A percentile compares a stretch with the other conserved stretches of the same genome.
These are phyloP conservation scores for Petrolisthes manimaculis DNA, from an alignment of 2,888 invertebrate species.

Conservation along the genomic window DNA sequence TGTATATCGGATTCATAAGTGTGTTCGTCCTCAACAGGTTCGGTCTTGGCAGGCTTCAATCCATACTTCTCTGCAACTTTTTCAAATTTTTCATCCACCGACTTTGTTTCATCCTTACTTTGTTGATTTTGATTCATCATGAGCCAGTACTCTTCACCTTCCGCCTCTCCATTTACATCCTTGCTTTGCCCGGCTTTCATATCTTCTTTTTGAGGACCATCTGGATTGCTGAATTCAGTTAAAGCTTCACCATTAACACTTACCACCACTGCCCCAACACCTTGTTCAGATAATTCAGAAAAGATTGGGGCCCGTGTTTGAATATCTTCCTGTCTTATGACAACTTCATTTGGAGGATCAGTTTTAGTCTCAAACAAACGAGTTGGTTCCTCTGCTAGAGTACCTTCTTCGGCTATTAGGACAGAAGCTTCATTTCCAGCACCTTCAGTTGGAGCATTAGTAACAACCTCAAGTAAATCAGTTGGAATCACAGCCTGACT, in stretches of 20 bases:
- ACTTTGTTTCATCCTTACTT: background rate
- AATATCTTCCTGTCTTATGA: background rate
- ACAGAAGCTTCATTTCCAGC: too few relatives aligned
- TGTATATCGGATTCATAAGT: background rate
- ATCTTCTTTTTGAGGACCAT: background rate
- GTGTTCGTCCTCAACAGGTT: background rate
- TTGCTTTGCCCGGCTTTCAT: background rate
- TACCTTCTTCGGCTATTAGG: background rate
- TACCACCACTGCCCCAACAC: conserved; percentile 20
- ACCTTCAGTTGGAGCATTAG: background rate
- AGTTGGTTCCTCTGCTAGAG: background rate
- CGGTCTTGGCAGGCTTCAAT: background rate
- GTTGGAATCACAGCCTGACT: too few relatives aligned
- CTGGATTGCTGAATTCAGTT: background rate
- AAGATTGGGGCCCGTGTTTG: too few relatives aligned
- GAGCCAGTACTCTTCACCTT: background rate
- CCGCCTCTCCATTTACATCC: background rate
- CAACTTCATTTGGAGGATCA: background rate
- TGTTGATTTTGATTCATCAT: background rate
- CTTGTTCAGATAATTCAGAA: too few relatives aligned
- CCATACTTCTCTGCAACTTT: conserved; percentile 33
- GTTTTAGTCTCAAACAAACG: background rate
- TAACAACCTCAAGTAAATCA: too few relatives aligned
- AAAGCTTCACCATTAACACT: conserved; percentile 33
- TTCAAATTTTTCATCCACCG: conserved; percentile 4